phyloP scores from a whole-genome alignment of 92 coral and sea anemone species.

The Epizoanthus ramosus region DNA sequence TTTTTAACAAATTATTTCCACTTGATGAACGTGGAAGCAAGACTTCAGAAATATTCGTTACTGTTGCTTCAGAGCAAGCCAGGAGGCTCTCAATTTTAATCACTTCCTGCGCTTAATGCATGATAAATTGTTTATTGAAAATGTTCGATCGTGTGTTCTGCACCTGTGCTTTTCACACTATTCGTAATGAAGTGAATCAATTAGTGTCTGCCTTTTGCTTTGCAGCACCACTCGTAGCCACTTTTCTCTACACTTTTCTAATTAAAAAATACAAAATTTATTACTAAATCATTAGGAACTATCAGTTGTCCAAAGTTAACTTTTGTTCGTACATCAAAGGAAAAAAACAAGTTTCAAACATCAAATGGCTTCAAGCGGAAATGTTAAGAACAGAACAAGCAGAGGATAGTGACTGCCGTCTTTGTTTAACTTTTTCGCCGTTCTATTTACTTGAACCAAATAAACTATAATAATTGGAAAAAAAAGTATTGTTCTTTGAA shows the following conservation, averaged over 20 bases:
- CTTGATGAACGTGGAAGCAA: background rate
- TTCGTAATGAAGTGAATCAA: conserved; percentile 40
- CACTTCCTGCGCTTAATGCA: conserved; percentile 41
- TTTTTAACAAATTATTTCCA: background rate
- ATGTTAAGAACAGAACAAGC: background rate
- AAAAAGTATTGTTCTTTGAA: conserved; percentile 10
- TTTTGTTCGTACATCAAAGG: background rate
- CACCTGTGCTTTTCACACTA: conserved; percentile 47
- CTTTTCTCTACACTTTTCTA: background rate
- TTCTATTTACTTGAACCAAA: conserved; percentile 22
- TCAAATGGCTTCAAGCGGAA: conserved; percentile 3
- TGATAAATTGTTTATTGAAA: conserved; percentile 38
- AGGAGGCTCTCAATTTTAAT: conserved; percentile 29
- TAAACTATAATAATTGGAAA: conserved; percentile 3
- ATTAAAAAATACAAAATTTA: conserved; percentile 14
- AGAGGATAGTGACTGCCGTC: background rate
- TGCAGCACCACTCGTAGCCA: background rate
- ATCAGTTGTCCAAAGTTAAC: background rate
- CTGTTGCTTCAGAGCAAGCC: conserved; percentile 1
- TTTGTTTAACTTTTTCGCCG: conserved; percentile 20
- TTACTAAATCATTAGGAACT: conserved; percentile 5
- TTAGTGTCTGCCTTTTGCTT: conserved; percentile 20
- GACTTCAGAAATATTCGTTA: conserved; percentile 11
- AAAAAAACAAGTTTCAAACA: background rate
- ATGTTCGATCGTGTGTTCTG: conserved; percentile 22